Conservation (phyloP, 2,888 invertebrate genomes). For the Trimorus sp. region DNA sequence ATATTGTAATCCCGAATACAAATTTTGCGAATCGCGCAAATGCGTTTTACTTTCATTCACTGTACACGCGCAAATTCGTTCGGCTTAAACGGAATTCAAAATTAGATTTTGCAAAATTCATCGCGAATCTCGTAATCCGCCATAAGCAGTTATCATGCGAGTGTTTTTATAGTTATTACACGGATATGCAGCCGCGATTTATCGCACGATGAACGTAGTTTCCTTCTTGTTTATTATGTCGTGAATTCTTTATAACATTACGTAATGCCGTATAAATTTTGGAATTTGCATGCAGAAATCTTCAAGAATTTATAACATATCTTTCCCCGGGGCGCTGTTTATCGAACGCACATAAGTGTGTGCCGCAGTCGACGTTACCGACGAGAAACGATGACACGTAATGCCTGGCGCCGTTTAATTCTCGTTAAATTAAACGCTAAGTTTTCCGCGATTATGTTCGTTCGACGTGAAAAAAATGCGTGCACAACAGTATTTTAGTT, state of each 20-base stretch:
- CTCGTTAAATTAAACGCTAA: conserved; percentile 8
- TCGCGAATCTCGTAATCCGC: not conserved
- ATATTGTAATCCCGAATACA: too few species aligned
- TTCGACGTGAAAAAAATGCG: not conserved
- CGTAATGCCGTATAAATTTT: conserved; percentile 46
- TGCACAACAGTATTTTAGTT: too few species aligned
- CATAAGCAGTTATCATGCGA: not conserved
- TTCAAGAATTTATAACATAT: conserved; percentile 53
- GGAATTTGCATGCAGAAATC: conserved; percentile 49
- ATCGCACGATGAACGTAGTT: conserved; percentile 37
- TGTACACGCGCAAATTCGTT: too few species aligned
- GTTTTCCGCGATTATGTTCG: not conserved
- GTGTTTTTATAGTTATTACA: conserved; percentile 8
- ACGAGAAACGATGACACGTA: conserved; percentile 29
- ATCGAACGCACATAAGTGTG: conserved; percentile 45
- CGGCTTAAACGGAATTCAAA: not conserved
- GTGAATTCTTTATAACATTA: conserved; percentile 54
- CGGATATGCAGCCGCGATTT: conserved; percentile 23
- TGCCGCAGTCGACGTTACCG: conserved; percentile 21
- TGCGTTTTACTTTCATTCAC: too few species aligned
- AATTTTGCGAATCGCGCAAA: too few species aligned
- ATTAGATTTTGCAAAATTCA: not conserved
- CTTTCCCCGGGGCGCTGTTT: conserved; percentile 40
- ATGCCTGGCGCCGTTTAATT: conserved; percentile 24
- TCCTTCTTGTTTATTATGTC: conserved; percentile 48